A percentile compares a stretch with the other conserved stretches of the same genome.
phyloP scores from a whole-genome alignment of 2,797 vertebrate species.

The Phrynocephalus guinanensis region DNA sequence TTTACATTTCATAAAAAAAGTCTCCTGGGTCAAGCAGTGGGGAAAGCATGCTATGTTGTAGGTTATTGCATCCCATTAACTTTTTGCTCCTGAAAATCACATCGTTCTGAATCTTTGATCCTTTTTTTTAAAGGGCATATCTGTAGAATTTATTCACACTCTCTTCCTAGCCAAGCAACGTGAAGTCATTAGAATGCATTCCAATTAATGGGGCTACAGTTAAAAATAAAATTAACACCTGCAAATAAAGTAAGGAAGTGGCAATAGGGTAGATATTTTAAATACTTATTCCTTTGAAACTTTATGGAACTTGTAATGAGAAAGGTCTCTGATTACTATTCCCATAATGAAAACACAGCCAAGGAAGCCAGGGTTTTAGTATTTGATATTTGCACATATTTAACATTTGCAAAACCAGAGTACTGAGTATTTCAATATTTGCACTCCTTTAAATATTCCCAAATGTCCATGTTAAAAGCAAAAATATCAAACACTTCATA shows the following conservation, averaged over 20 bases:
- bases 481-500: background rate
- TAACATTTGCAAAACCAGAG: background rate
- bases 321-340: background rate
- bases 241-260: slow-evolving; percentile 54
- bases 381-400: slow-evolving; percentile 12
- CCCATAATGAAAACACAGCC: background rate
- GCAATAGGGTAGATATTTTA: slow-evolving; percentile 36
- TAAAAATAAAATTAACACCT: slow-evolving; percentile 54
- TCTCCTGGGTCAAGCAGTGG: background rate
- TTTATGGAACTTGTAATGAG: slow-evolving; percentile 38
- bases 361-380: background rate
- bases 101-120: slow-evolving; percentile 32
- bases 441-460: background rate
- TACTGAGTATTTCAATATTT: slow-evolving; percentile 3
- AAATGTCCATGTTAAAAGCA: background rate
- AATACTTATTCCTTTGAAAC: slow-evolving; percentile 16
- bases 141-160: slow-evolving; percentile 58
- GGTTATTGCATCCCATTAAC: slow-evolving; percentile 9
- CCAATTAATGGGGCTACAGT: slow-evolving; percentile 59
- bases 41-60: background rate
- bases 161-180: slow-evolving; percentile 45
- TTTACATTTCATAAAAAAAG: background rate
- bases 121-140: slow-evolving; percentile 24
- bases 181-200: slow-evolving; percentile 70
- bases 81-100: slow-evolving; percentile 50